Conservation (phyloP, 2,888 invertebrate genomes). For the Tolmerus cingulatus region DNA sequence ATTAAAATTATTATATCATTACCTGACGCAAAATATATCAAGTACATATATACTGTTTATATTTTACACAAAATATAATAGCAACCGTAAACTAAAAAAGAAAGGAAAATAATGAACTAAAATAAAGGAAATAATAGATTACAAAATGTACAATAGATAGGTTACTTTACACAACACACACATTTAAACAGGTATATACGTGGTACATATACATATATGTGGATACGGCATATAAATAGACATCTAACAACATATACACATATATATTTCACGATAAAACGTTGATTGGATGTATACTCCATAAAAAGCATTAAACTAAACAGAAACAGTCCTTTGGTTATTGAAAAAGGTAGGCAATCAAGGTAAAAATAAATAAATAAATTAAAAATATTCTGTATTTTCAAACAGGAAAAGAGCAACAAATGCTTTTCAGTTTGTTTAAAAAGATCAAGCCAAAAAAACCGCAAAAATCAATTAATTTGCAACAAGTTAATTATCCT, state of each 20-base stretch:
- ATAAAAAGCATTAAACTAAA: slow-evolving; percentile 23
- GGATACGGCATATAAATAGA: slow-evolving; percentile 4
- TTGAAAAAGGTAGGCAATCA: neutral
- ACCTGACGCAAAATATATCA: neutral
- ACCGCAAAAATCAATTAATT: slow-evolving; percentile 5
- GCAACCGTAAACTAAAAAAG: neutral
- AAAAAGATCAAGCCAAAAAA: slow-evolving; percentile 34
- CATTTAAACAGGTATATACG: slow-evolving; percentile 26
- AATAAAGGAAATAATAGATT: neutral
- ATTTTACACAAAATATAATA: neutral
- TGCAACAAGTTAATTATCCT: neutral
- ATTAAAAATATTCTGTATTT: neutral
- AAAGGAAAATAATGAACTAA: neutral
- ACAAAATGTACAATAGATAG: slow-evolving; percentile 14
- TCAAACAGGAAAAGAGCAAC: slow-evolving; percentile 8
- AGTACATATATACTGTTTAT: neutral
- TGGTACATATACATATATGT: slow-evolving; percentile 13
- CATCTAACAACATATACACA: slow-evolving; percentile 24
- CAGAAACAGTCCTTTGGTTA: neutral
- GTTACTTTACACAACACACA: slow-evolving; percentile 44
- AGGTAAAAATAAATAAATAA: neutral
- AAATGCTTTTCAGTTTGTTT: slow-evolving; percentile 19
- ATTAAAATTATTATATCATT: neutral
- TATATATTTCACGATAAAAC: slow-evolving; percentile 25
- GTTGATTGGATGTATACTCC: neutral